Evolutionary conservation across 2,888 invertebrate species (phyloP), one percentile per base, ranked within the genome.

Genomic region (Sisyra nigra): DNA sequence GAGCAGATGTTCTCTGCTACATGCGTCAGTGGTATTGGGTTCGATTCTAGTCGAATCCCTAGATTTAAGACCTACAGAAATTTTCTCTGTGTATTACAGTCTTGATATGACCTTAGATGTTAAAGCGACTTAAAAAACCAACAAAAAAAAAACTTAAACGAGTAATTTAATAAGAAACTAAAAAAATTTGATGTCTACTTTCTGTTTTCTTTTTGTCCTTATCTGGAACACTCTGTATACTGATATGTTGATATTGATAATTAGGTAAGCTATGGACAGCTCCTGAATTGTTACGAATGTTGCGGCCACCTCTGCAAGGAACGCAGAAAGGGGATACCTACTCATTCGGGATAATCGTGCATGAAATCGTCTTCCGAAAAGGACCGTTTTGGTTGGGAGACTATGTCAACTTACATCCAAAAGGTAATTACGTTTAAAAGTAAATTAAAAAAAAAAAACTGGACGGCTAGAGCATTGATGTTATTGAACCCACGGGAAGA

Each of bases 301-400:
- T 59, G 29, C 61, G 66, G 13, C 68, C 69, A 0, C 72, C 74
- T 0, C 69, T 72, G 0, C 79, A 80, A 54, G 89, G 88, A 1
- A 83, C 83, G 0, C 89, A 85, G 56, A 89, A 88, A 60, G 93
- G 86, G 15, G 94, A 94, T 57, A 82, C 93, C n/a, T 94, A 93
- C 61, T 89, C 92, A 34, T 94, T 93, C 58, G 91, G 80, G 10
- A 86, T 94, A 54, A 85, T 94, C 54, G 82, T 91, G 56, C 91
- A 94, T 57, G 94, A 94, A 66, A 92, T 94, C 53, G 78, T 86
- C 45, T 77, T 81, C 50, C 68, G 93, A 41, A 82, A 87, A 61
- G 93, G 93, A 18, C 84, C 82, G 1, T 93, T 91, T 59, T 87
- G 81, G 68, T 67, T 88, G 41, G 81, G 76, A 47, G 71, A 74